Percentiles rank a stretch among this genome's conserved stretches.
These are phyloP conservation scores for Olivierus martensii DNA, from an alignment of 1,140 invertebrate species.

Conservation along the genomic window DNA sequence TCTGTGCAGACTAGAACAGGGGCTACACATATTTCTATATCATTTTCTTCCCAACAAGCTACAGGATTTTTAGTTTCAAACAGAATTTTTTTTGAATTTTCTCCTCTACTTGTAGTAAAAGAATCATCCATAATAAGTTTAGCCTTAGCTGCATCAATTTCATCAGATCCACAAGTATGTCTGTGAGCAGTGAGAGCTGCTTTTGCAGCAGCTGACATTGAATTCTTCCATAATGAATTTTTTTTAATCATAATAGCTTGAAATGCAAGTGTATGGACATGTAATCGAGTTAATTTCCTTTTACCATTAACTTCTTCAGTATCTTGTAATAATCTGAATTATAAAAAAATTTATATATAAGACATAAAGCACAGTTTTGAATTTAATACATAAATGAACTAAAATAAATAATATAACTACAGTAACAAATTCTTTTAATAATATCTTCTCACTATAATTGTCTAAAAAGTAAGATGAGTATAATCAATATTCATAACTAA, in stretches of 20 bases:
- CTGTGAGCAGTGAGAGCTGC: slow-evolving; percentile 68
- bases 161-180: slow-evolving; percentile 62
- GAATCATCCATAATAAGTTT: slow-evolving; percentile 64
- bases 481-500: too few relatives aligned
- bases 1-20: slow-evolving; percentile 72
- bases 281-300: slow-evolving; percentile 55
- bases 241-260: slow-evolving; percentile 64
- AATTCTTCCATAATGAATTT: slow-evolving; percentile 55
- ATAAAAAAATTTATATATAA: slow-evolving; percentile 18
- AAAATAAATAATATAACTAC: too few relatives aligned
- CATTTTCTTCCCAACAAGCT: slow-evolving; percentile 62
- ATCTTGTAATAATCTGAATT: slow-evolving; percentile 6
- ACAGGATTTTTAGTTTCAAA: slow-evolving; percentile 49
- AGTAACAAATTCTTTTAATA: too few relatives aligned
- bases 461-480: too few relatives aligned
- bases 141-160: slow-evolving; percentile 52
- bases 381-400: too few relatives aligned
- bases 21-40: slow-evolving; percentile 61
- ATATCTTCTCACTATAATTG: too few relatives aligned
- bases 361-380: too few relatives aligned
- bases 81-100: slow-evolving; percentile 41
- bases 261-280: slow-evolving; percentile 75
- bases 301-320: slow-evolving; percentile 20
- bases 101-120: slow-evolving; percentile 51
- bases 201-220: slow-evolving; percentile 63